Evolutionary conservation across 2,797 vertebrate genomes (phyloP).

Genomic region (Etheostoma nigrum): DNA sequence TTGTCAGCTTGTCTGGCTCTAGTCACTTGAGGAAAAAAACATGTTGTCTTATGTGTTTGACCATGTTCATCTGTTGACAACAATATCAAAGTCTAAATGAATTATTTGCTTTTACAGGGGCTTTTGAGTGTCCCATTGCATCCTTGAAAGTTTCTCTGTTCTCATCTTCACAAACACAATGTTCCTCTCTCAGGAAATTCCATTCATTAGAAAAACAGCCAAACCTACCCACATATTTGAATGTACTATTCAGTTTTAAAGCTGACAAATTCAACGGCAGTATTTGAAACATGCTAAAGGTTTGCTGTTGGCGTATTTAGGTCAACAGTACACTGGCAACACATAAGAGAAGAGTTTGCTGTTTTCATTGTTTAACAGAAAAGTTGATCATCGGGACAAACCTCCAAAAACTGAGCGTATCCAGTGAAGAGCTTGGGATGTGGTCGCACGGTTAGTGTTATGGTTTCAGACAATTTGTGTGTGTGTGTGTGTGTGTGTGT

Average conservation of each 20-base stretch:
- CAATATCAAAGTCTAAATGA: too few relatives aligned
- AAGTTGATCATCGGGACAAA: not conserved
- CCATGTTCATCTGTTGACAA: too few relatives aligned
- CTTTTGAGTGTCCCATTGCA: too few relatives aligned
- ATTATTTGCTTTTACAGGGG: too few relatives aligned
- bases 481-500: slow-evolving; percentile 14
- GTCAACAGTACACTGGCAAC: slow-evolving; percentile 6
- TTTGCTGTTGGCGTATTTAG: not conserved
- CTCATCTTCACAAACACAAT: not conserved
- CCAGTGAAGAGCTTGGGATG: slow-evolving; percentile 14
- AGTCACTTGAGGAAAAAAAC: too few relatives aligned
- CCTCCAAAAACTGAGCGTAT: not conserved
- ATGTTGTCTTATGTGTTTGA: too few relatives aligned
- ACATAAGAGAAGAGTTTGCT: not conserved
- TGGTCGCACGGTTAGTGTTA: slow-evolving; percentile 13
- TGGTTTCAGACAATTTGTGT: slow-evolving; percentile 9
- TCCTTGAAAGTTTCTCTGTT: not conserved
- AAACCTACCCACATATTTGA: not conserved
- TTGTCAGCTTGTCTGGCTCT: too few relatives aligned
- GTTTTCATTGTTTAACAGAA: slow-evolving; percentile 15
- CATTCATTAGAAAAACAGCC: not conserved
- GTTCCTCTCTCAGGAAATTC: not conserved
- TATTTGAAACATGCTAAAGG: not conserved
- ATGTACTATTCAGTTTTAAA: not conserved
- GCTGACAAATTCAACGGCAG: not conserved